phyloP scores from a whole-genome alignment of 1,140 invertebrate species.

The Bursaphelenchus mucronatus region DNA sequence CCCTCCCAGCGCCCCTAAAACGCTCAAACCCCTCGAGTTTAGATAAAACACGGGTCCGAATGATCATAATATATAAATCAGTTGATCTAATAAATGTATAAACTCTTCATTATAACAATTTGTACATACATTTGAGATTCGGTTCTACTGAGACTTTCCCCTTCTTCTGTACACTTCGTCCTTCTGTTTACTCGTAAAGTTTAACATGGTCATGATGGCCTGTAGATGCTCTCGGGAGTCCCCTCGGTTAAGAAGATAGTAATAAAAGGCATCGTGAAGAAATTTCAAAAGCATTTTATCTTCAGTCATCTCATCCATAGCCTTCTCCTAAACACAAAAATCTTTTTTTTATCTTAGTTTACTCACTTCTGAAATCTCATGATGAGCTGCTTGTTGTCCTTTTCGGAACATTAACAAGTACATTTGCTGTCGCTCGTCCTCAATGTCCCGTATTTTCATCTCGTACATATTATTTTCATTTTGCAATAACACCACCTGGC shows the following conservation, averaged over 20 bases:
- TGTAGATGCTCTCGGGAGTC: slow-evolving; percentile 57
- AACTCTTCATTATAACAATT: too few species aligned
- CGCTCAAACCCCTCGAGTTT: too few species aligned
- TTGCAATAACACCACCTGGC: slow-evolving; percentile 32
- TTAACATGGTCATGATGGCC: slow-evolving; percentile 61
- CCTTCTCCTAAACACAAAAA: slow-evolving; percentile 38
- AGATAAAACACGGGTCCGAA: too few species aligned
- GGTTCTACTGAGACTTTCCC: slow-evolving; percentile 51
- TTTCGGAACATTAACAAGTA: slow-evolving; percentile 60
- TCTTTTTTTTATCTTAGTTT: not conserved
- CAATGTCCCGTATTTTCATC: slow-evolving; percentile 55
- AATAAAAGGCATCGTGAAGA: slow-evolving; percentile 60
- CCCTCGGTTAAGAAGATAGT: slow-evolving; percentile 56
- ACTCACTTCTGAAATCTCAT: slow-evolving; percentile 35
- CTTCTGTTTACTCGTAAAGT: slow-evolving; percentile 55
- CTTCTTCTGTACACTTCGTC: slow-evolving; percentile 47
- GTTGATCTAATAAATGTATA: too few species aligned
- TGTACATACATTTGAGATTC: too few species aligned
- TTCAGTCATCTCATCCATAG: slow-evolving; percentile 56
- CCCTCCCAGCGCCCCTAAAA: too few species aligned
- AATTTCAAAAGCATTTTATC: slow-evolving; percentile 53
- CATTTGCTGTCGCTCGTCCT: slow-evolving; percentile 56
- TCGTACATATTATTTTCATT: slow-evolving; percentile 55
- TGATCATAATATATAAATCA: too few species aligned
- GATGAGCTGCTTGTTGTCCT: slow-evolving; percentile 55